Evolutionary conservation across 2,888 invertebrate species (phyloP), one percentile per base, ranked within the genome.

Genomic region (Nomada goodeniana): DNA sequence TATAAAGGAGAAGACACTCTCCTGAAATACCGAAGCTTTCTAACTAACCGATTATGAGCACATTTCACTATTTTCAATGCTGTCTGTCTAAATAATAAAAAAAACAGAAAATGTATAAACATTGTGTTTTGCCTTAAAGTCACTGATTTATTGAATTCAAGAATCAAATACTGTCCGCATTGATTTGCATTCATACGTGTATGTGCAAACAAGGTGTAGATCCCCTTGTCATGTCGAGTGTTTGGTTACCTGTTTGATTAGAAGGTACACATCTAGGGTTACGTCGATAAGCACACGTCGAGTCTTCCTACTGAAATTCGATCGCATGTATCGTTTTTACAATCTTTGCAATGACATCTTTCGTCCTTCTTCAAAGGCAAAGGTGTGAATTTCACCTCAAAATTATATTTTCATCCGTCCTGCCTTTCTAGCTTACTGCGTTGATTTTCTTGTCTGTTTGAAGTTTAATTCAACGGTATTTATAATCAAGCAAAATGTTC

Each of bases 161-260:
- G 53, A n/a, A 36, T 70, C 47, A 70, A 67, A 29, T n/a, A 42
- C 26, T 7, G 44, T 63, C n/a, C 9, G 7, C 18, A 2, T 18
- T 59, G 61, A 65, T 67, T 55, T 52, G 52, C 70, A 63, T 65
- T 70, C 60, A 26, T n/a, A 52, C 10, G 23, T 26, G 36, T 60
- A n/a, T 26, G 20, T 55, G 63, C 74, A 81, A 78, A 84, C 73
- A 83, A 81, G 67, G 59, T 47, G 81, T 42, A 50, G 71, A 69
- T 82, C 64, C 61, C 75, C 65, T 53, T 63, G 67, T 76, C 65
- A 81, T 74, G 86, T 76, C 80, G 70, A 78, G 80, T 80, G 42
- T 78, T 76, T 52, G 67, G 80, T 86, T 88, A 88, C 88, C 44
- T 47, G 70, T 74, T 60, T 75, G 85, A 86, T 88, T 88, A 85